Base-by-base conservation (phyloP, 1,140 invertebrate genomes). In the Plodia interpunctella region DNA sequence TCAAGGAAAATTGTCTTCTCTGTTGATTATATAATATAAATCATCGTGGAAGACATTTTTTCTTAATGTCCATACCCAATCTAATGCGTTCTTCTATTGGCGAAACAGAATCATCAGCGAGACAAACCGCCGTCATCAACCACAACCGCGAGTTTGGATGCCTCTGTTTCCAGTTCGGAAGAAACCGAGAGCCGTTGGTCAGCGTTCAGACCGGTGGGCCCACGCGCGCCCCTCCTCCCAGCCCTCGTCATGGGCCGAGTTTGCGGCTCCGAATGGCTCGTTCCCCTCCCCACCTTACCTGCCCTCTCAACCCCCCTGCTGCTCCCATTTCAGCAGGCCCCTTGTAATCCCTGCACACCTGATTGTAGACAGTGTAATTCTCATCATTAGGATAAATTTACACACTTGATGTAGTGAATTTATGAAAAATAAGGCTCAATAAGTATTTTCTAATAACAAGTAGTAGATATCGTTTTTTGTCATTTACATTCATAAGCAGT, bases 221-320 rank as follows among this genome's bases (percentile, higher is more conserved):
- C 78, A 0, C 66, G 84, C 5, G 80, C 82, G 2, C 81, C 82
- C 0, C 57, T 87, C 5, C 64, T 89, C 10, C 83, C 87, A 0
- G 79, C 83, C 0, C 55, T 89, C 49, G 84, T 89, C 17, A 87
- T 87, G 84, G 84, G 87, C 0, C 57, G 84, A n/a, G 83, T 89
- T 0, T 89, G 84, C 53, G 83, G 84, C 0, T 87, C 84, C 0
- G 87, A 89, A 0, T 89, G 87, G 87, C 62, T 89, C 21, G 81
- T 89, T 6, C 87, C 87, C 0, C 51, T 87, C 38, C 86, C 84
- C 2, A 78, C 82, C 0, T 49, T 88, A 17, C 83, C 83, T 2
- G 63, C 84, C 0, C 66, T 88, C 0, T 87, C 83, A 2, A 60
- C 74, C 0, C 86, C 84, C 1, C 38, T 88, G 13, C 60, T 87